Conservation (phyloP, 2,797 vertebrate genomes). For the Oreonectes daqikongensis region DNA sequence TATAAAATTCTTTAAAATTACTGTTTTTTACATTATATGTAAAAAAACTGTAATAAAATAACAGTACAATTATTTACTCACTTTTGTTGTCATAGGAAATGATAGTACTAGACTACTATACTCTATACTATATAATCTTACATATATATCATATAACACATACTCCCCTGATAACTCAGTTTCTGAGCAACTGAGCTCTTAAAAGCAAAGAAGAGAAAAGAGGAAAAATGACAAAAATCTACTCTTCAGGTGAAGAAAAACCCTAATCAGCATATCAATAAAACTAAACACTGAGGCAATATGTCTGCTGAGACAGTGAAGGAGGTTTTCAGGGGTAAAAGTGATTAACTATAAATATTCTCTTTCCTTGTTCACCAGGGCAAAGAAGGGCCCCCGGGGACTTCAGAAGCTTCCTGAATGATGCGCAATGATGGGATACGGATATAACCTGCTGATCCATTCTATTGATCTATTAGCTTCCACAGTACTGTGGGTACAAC, state of each 20-base stretch:
- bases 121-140: no score
- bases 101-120: no score
- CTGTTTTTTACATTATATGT: no score
- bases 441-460: constrained; percentile 12
- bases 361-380: constrained; percentile 35
- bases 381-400: constrained; percentile 10
- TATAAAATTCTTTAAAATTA: no score
- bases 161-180: not conserved
- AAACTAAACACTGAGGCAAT: constrained; percentile 26
- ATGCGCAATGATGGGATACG: not conserved
- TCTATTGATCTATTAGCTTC: constrained; percentile 34
- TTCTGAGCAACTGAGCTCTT: constrained; percentile 13
- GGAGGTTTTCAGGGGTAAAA: constrained; percentile 41
- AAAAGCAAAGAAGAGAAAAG: not conserved
- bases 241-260: constrained; percentile 46
- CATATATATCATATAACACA: no score
- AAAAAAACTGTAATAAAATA: no score
- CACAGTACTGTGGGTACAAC: constrained; percentile 9
- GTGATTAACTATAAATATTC: constrained; percentile 43
- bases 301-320: constrained; percentile 27
- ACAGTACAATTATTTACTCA: no score
- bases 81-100: no score
- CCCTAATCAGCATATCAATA: constrained; percentile 56
- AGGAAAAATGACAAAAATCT: not conserved
- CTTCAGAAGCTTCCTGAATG: constrained; percentile 13